Evolutionary conservation across 2,888 invertebrate genomes (phyloP).

Genomic region (Gastracanthus pulcherrimus): DNA sequence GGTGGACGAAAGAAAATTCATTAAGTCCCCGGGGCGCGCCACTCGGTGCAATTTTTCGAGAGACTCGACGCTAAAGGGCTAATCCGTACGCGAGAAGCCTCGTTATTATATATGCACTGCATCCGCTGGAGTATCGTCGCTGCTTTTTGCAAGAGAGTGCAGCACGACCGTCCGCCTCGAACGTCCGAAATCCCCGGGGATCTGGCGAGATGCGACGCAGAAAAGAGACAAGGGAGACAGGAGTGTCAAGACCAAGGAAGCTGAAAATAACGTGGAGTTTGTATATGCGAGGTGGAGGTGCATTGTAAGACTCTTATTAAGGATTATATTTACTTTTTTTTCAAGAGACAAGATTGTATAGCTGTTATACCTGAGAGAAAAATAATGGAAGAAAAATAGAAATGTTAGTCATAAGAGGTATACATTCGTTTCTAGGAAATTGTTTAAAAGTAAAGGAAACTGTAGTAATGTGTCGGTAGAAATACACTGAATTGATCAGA

Average conservation of each 20-base stretch:
- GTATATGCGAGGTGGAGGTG: too few species aligned
- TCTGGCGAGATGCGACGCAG: background rate
- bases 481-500: too few species aligned
- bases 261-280: constrained; percentile 31
- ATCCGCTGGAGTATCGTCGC: constrained; percentile 1
- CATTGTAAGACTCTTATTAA: background rate
- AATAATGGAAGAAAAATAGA: background rate
- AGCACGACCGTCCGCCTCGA: background rate
- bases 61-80: constrained; percentile 12
- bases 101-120: constrained; percentile 8
- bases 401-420: too few species aligned
- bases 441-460: too few species aligned
- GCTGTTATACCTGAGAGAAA: background rate
- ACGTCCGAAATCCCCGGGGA: constrained; percentile 21
- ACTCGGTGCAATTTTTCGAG: constrained; percentile 40
- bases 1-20: constrained; percentile 28
- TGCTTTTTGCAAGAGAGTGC: constrained; percentile 15
- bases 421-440: too few species aligned
- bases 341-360: background rate
- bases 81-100: constrained; percentile 36
- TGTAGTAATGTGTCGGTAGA: too few species aligned
- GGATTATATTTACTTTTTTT: background rate
- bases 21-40: constrained; percentile 14
- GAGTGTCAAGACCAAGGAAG: constrained; percentile 17
- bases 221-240: too few species aligned